phyloP scores from a whole-genome alignment of 2,113 vertebrate species.

The Pungitius pungitius region DNA sequence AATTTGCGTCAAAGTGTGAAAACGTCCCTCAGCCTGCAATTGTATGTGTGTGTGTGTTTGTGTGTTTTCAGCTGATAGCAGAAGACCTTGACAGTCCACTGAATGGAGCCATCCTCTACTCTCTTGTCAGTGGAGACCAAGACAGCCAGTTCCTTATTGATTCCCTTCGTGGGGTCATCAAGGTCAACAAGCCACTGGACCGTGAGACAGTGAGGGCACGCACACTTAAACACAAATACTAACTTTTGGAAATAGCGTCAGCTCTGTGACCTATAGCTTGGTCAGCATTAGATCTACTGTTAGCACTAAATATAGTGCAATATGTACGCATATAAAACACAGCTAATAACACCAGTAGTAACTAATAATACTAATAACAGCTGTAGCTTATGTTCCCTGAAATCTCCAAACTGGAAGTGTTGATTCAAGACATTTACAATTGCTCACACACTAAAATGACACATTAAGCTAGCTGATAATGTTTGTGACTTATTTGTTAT shows the following conservation, averaged over 20 bases:
- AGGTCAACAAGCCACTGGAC: constrained; percentile 94
- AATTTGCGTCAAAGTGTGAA: not conserved
- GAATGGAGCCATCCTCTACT: constrained; percentile 90
- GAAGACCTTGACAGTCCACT: constrained; percentile 92
- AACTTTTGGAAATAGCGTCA: not conserved
- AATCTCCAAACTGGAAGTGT: not conserved
- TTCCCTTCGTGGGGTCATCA: constrained; percentile 88
- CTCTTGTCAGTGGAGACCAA: constrained; percentile 90
- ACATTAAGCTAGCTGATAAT: too few relatives aligned
- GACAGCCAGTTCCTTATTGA: constrained; percentile 93
- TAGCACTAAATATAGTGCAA: not conserved
- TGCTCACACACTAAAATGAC: not conserved
- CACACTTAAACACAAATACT: not conserved
- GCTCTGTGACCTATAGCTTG: not conserved
- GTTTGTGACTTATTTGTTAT: too few relatives aligned
- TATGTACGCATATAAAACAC: not conserved
- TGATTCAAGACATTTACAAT: not conserved
- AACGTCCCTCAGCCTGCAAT: not conserved
- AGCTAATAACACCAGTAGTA: too few relatives aligned
- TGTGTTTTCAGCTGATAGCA: constrained; percentile 85
- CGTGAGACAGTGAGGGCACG: constrained; percentile 88
- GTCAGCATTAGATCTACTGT: not conserved
- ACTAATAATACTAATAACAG: not conserved
- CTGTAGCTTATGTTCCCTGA: not conserved
- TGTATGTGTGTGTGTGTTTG: constrained; percentile 11